Evolutionary conservation across 2,113 vertebrate species (phyloP).

Genomic region (Antennarius striatus): DNA sequence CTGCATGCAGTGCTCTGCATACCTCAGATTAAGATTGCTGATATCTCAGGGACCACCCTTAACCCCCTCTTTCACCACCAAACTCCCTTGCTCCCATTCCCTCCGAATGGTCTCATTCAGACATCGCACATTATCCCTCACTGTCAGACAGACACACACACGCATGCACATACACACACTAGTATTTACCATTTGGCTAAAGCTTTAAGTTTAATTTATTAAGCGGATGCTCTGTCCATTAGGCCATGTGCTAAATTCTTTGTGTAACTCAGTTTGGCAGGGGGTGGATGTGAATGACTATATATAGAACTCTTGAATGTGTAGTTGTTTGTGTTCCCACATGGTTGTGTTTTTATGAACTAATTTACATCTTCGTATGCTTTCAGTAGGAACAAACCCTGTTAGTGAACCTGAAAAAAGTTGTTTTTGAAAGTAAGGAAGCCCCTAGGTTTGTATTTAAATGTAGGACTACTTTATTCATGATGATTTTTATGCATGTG

Average conservation of each 20-base stretch:
- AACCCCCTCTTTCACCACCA: conserved; percentile 13
- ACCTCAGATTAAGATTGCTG: conserved; percentile 39
- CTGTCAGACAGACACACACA: conserved; percentile 31
- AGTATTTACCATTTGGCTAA: conserved; percentile 29
- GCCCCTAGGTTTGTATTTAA: not conserved
- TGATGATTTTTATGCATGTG: not conserved
- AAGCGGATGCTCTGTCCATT: conserved; percentile 42
- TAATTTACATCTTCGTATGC: conserved; percentile 25
- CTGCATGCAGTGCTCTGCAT: conserved; percentile 33
- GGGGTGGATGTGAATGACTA: conserved; percentile 36
- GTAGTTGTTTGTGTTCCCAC: conserved; percentile 12
- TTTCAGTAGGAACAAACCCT: not conserved
- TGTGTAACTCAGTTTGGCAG: conserved; percentile 52
- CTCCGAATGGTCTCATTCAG: conserved; percentile 24
- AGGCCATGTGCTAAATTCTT: conserved; percentile 44
- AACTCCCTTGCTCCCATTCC: not conserved
- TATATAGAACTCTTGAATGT: conserved; percentile 23
- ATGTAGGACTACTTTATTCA: not conserved
- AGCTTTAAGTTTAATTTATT: conserved; percentile 34
- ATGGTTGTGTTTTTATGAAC: conserved; percentile 16
- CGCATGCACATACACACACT: not conserved
- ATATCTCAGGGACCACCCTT: conserved; percentile 49
- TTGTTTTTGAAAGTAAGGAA: not conserved
- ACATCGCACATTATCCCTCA: conserved; percentile 2
- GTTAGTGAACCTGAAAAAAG: conserved; percentile 4